Percentiles rank a stretch among this genome's conserved stretches.
Conservation (phyloP, 2,113 vertebrate species). For the Osmerus mordax region DNA sequence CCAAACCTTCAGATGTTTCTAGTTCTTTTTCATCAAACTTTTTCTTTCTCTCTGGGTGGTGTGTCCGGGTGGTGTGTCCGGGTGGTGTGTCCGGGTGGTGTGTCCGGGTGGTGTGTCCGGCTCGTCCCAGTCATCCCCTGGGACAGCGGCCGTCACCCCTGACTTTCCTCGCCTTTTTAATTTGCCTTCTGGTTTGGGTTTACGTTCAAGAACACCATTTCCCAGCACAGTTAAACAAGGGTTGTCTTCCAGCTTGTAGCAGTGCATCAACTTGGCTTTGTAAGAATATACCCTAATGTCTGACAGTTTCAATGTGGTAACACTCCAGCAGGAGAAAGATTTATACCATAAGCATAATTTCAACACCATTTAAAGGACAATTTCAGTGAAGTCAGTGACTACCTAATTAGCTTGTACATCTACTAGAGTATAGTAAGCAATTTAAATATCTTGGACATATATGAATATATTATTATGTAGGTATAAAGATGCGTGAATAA, state of each 20-base stretch:
- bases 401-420: conserved; percentile 23
- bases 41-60: conserved; percentile 10
- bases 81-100: no score
- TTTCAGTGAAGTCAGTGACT: conserved; percentile 16
- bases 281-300: conserved; percentile 48
- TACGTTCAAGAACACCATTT: conserved; percentile 8
- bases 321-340: conserved; percentile 2
- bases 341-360: conserved; percentile 19
- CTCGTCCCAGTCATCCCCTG: no score
- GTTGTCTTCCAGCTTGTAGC: conserved; percentile 83
- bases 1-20: conserved; percentile 66
- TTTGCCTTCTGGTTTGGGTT: conserved; percentile 16
- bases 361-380: conserved; percentile 24
- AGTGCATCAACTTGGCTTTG: conserved; percentile 53
- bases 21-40: conserved; percentile 26
- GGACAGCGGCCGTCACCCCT: not conserved
- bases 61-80: no score
- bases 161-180: conserved; percentile 18
- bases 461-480: conserved; percentile 7
- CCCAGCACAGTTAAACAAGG: conserved; percentile 47
- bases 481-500: conserved; percentile 8
- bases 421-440: conserved; percentile 24
- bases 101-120: no score
- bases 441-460: conserved; percentile 20
- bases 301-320: conserved; percentile 47